Evolutionary conservation across 2,113 vertebrate species (phyloP).

Genomic region (Boulengeromyrus knoepffleri): DNA sequence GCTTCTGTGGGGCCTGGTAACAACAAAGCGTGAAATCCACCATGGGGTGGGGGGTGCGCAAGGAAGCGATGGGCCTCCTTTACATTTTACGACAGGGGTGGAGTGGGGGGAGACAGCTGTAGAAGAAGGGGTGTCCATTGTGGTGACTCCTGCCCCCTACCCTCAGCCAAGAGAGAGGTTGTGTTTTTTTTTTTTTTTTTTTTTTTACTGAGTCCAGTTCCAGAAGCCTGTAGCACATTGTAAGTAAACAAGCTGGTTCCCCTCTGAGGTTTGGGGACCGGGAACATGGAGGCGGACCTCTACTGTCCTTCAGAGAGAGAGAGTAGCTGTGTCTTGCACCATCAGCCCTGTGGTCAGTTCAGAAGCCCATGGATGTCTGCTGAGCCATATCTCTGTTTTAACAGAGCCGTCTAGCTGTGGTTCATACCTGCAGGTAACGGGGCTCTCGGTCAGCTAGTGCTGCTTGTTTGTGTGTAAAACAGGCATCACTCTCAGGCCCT

Average conservation of each 20-base stretch:
- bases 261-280: neutral
- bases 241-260: constrained; percentile 57
- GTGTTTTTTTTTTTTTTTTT: constrained; percentile 17
- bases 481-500: neutral
- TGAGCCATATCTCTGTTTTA: neutral
- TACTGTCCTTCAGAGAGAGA: neutral
- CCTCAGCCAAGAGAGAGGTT: constrained; percentile 27
- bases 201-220: constrained; percentile 62
- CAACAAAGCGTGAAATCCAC: neutral
- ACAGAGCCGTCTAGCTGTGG: neutral
- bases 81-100: neutral
- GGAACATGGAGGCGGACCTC: no score
- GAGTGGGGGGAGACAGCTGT: constrained; percentile 45
- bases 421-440: neutral
- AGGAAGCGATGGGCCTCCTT: neutral
- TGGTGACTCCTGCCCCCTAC: constrained; percentile 26
- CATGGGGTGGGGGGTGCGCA: neutral
- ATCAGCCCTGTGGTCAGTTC: neutral
- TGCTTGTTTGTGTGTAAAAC: neutral
- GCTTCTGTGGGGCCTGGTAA: neutral
- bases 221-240: constrained; percentile 57
- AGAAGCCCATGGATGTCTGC: neutral
- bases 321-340: neutral
- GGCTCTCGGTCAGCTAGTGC: neutral
- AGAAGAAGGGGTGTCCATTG: constrained; percentile 46